These are phyloP conservation scores for Osedax fenrisi DNA, from an alignment of 2,888 invertebrate genomes.

Conservation along the genomic window DNA sequence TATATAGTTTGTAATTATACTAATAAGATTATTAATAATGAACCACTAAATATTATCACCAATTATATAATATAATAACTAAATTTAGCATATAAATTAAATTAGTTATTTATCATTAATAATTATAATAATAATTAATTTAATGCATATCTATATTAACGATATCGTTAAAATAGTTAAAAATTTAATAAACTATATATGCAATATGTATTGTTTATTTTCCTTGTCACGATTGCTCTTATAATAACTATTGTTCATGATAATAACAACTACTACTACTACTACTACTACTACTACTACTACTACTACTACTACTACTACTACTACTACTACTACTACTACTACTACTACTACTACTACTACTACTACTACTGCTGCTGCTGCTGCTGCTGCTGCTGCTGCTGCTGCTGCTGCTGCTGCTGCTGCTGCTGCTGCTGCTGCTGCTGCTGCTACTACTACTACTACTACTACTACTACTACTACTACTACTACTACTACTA, in stretches of 20 bases:
- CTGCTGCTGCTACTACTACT: not conserved
- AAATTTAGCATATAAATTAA: too few species aligned
- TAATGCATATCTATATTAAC: too few species aligned
- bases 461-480: not conserved
- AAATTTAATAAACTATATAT: too few species aligned
- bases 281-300: not conserved
- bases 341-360: slow-evolving; percentile 4
- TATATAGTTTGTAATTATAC: not conserved
- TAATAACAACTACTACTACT: not conserved
- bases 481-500: not conserved
- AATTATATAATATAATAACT: too few species aligned
- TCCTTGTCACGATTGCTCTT: too few species aligned
- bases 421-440: not conserved
- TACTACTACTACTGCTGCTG: not conserved
- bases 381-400: not conserved
- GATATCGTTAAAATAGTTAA: too few species aligned
- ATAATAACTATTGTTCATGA: too few species aligned
- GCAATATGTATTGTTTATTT: too few species aligned
- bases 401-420: not conserved
- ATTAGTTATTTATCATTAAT: too few species aligned
- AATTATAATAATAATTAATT: too few species aligned
- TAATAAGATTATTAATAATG: not conserved
- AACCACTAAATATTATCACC: too few species aligned
- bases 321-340: not conserved
- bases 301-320: not conserved